Evolutionary conservation across 2,113 vertebrate genomes (phyloP).

Genomic region (Tauraco erythrolophus): DNA sequence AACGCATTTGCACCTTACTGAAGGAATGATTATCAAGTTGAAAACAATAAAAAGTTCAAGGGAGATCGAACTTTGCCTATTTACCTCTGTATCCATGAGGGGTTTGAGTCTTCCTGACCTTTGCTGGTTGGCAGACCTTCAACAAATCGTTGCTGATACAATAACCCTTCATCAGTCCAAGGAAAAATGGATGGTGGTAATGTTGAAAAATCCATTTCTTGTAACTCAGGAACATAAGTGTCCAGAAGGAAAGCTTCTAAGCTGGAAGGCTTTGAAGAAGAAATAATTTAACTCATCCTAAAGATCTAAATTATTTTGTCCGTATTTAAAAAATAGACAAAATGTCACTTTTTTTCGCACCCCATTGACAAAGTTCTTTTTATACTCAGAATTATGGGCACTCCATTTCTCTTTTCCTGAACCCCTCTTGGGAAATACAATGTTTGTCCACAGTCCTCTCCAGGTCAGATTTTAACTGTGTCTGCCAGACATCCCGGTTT

Average conservation of each 20-base stretch:
- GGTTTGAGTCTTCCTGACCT: not conserved
- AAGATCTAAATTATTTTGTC: not conserved
- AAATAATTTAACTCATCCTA: not conserved
- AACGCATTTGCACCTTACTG: not conserved
- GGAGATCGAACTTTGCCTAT: not conserved
- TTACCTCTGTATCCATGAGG: not conserved
- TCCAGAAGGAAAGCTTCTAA: not conserved
- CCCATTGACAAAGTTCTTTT: not conserved
- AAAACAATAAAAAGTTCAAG: conserved; percentile 5
- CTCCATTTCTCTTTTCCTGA: not conserved
- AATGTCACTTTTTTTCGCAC: not conserved
- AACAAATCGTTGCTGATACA: not conserved
- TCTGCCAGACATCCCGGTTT: not conserved
- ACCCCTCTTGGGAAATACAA: not conserved
- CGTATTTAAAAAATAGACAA: not conserved
- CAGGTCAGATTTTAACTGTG: not conserved
- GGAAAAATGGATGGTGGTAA: not conserved
- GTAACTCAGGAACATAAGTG: not conserved
- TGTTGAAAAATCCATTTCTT: conserved; percentile 20
- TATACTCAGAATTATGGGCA: not conserved
- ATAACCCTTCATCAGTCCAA: not conserved
- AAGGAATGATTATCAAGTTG: not conserved
- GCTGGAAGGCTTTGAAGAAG: not conserved
- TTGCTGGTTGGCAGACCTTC: conserved; percentile 9
- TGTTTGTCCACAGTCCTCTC: conserved; percentile 38